Conservation (phyloP, 2,797 vertebrate genomes). For the Syndactyla subalaris region DNA sequence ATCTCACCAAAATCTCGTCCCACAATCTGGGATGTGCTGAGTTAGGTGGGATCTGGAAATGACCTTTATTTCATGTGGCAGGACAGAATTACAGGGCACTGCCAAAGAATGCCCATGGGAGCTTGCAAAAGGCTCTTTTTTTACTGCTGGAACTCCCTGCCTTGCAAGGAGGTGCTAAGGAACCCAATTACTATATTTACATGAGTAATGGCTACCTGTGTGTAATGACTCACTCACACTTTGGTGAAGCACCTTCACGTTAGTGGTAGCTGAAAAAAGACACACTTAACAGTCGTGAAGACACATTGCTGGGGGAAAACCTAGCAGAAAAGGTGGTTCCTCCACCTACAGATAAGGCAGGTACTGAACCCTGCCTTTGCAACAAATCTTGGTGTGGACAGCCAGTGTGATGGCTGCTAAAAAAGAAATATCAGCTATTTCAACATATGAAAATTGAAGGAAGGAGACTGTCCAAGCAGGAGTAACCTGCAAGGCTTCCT, state of each 20-base stretch:
- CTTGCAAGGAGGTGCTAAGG: neutral
- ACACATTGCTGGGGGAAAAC: neutral
- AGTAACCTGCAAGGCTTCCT: conserved; percentile 7
- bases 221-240: neutral
- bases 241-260: neutral
- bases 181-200: neutral
- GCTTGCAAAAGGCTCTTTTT: neutral
- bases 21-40: neutral
- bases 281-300: neutral
- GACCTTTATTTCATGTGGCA: neutral
- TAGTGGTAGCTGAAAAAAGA: neutral
- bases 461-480: neutral
- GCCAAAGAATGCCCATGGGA: neutral
- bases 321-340: neutral
- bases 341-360: neutral
- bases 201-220: neutral
- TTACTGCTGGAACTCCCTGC: neutral
- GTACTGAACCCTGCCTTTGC: neutral
- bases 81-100: neutral
- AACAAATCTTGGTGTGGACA: neutral
- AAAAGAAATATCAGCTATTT: neutral
- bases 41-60: neutral
- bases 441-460: neutral
- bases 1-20: neutral
- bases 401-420: neutral